Evolutionary conservation across 2,888 invertebrate species (phyloP).

Genomic region (Poecilus cupreus): DNA sequence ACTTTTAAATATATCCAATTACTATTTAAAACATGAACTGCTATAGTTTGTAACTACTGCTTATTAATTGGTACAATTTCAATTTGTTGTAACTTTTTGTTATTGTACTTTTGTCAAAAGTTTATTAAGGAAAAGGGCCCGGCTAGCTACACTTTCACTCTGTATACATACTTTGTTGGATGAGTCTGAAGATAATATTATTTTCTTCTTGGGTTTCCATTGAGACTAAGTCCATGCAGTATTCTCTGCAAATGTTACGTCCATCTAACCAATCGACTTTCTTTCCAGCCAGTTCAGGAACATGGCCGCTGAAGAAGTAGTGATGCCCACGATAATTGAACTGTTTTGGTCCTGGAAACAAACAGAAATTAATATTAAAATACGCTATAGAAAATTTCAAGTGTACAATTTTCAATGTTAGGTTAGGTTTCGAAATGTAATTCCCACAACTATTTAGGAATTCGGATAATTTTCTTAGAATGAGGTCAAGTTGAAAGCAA

Average conservation of each 20-base stretch:
- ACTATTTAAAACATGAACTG: too few relatives aligned
- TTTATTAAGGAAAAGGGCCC: too few relatives aligned
- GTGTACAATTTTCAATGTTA: neutral
- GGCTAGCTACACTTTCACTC: too few relatives aligned
- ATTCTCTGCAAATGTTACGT: conserved; percentile 92
- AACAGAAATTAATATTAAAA: conserved; percentile 15
- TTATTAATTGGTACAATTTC: too few relatives aligned
- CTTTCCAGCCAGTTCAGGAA: conserved; percentile 84
- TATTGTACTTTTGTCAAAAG: too few relatives aligned
- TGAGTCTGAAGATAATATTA: conserved; percentile 90
- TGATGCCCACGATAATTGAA: conserved; percentile 91
- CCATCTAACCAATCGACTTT: conserved; percentile 94
- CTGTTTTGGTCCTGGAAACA: conserved; percentile 87
- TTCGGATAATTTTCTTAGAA: conserved; percentile 15
- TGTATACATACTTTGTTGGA: conserved; percentile 84
- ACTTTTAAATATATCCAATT: too few relatives aligned
- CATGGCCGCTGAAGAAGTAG: conserved; percentile 91
- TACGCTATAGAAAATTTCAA: too few relatives aligned
- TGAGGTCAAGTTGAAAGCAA: conserved; percentile 52
- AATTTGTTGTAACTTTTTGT: too few relatives aligned
- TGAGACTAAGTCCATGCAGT: conserved; percentile 94
- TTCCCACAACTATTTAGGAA: too few relatives aligned
- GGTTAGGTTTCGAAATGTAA: too few relatives aligned
- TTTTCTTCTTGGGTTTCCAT: conserved; percentile 93
- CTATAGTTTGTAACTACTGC: too few relatives aligned